Conservation (phyloP, 1,140 invertebrate species). For the Calycopis cecrops region DNA sequence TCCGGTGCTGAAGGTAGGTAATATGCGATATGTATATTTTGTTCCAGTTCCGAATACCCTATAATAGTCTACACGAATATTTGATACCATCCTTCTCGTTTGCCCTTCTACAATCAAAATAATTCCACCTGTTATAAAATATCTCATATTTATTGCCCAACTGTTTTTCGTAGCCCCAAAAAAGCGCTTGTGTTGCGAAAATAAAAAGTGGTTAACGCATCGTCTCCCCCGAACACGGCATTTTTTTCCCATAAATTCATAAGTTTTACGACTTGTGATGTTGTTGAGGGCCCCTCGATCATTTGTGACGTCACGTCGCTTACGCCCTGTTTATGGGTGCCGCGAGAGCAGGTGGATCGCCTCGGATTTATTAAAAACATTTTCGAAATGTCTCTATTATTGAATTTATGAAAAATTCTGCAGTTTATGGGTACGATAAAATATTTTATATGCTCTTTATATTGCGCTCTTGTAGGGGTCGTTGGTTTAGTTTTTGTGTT, state of each 20-base stretch:
- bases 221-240: conserved; percentile 27
- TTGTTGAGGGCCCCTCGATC: conserved; percentile 25
- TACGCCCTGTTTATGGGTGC: conserved; percentile 30
- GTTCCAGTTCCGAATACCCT: too few relatives aligned
- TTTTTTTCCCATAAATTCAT: conserved; percentile 48
- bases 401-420: conserved; percentile 22
- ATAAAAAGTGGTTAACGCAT: conserved; percentile 24
- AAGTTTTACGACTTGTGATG: conserved; percentile 38
- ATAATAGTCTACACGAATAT: too few relatives aligned
- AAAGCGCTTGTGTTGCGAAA: conserved; percentile 7
- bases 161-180: not conserved
- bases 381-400: conserved; percentile 6
- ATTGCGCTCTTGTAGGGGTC: too few relatives aligned
- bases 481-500: too few relatives aligned
- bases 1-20: too few relatives aligned
- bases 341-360: conserved; percentile 27
- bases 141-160: not conserved
- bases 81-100: too few relatives aligned
- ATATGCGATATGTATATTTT: too few relatives aligned
- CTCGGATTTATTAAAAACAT: conserved; percentile 25
- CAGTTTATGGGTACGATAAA: conserved; percentile 4
- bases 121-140: conserved; percentile 5
- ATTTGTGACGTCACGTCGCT: conserved; percentile 26
- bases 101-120: not conserved
- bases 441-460: conserved; percentile 2